Evolutionary conservation across 2,888 invertebrate genomes (phyloP).

Genomic region (Archips xylosteana): DNA sequence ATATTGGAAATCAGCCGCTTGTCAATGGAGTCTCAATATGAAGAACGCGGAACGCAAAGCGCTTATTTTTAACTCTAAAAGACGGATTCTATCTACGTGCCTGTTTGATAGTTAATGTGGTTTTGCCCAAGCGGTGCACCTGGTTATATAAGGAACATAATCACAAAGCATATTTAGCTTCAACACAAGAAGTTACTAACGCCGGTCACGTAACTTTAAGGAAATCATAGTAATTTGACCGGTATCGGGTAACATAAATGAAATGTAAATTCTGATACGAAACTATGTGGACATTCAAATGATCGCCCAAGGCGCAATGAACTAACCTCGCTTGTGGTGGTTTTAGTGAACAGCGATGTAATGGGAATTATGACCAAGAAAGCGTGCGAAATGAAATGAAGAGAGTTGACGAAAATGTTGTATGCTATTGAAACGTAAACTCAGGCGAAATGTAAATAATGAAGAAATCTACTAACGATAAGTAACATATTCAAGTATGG

Average conservation of each 20-base stretch:
- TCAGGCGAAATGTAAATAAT: neutral
- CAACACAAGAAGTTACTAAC: constrained; percentile 20
- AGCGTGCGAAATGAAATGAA: constrained; percentile 8
- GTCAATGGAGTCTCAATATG: constrained; percentile 50
- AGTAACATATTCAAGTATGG: neutral
- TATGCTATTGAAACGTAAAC: neutral
- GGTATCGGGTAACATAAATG: constrained; percentile 16
- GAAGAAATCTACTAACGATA: neutral
- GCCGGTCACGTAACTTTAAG: constrained; percentile 35
- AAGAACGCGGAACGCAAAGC: constrained; percentile 22
- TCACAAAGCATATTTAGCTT: constrained; percentile 14
- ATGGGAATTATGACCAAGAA: constrained; percentile 1
- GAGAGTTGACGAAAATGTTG: neutral
- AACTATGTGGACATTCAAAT: constrained; percentile 13
- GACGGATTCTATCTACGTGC: constrained; percentile 43
- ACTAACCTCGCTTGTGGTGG: neutral
- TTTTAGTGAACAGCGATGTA: constrained; percentile 1
- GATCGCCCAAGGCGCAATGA: neutral
- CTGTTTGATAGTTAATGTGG: constrained; percentile 52
- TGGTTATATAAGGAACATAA: constrained; percentile 52
- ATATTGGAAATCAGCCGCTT: constrained; percentile 70
- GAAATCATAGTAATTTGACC: constrained; percentile 31
- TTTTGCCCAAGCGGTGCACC: constrained; percentile 54
- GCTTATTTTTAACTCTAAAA: constrained; percentile 20
- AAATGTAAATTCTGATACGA: constrained; percentile 18